Evolutionary conservation across 2,888 invertebrate genomes (phyloP), one percentile per base, ranked within the genome.

Genomic region (Ditula angustiorana): DNA sequence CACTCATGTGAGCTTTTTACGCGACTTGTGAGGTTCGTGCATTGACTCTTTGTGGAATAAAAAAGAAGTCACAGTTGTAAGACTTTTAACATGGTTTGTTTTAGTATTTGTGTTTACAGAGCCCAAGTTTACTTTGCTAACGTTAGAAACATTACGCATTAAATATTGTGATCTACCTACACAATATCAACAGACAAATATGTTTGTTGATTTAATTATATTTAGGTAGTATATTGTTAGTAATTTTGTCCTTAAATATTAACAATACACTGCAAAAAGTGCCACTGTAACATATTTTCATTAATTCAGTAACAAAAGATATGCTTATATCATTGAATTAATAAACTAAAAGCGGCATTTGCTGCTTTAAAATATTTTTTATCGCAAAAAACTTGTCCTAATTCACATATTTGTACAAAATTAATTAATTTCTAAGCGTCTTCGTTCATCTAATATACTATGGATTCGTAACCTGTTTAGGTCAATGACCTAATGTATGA

Each of bases 401-500:
- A 49, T 62, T 28, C n/a, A 30, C 37, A 41, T 30, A 49, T 56
- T 37, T 16, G 49, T 8, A 23, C 26, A 28, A 46, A 35, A 16
- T 37, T n/a, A 8, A 62, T 63, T 52, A 57, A 57, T 50, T 28
- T 37, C 16, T 19, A 58, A 30, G 26, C 56, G 41, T 23, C 41
- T 21, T 11, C 26, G n/a, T 11, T 35, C 13, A 35, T 53, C 2
- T 5, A 23, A 35, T 8, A 8, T 30, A n/a, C 23, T 41, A 19
- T 35, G 11, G 56, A 63, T 63, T 58, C 44, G 44, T 55, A 44
- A 63, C 63, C 63, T 33, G 63, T 63, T 58, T 35, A 44, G 63
- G 57, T 57, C 63, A 63, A 35, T 52, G 33, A 63, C 57, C 63
- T 11, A 44, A 50, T 10, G 49, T 52, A 63, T 63, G 57, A 57